Evolutionary conservation across 1,140 invertebrate genomes (phyloP), one percentile per base, ranked within the genome.

Genomic region (Megathymus violae): DNA sequence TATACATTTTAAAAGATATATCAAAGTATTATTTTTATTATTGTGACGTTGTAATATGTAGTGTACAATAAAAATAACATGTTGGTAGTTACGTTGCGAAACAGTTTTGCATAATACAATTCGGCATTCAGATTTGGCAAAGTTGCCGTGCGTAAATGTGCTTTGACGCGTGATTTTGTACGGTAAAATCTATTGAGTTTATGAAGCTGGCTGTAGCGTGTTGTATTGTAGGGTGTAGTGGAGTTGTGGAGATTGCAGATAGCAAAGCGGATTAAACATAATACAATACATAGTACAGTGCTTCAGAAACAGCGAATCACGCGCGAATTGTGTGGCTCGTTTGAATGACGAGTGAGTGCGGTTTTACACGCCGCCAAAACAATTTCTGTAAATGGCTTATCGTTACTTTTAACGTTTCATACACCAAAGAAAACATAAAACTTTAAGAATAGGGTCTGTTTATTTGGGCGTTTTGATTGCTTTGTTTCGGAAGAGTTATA

Each of bases 371-470:
- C 1, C 4, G 34, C 3, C 34, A 36, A 11, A 36, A 36, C 34
- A 31, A 59, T 16, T 25, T 59, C 17, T 44, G 43, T 10, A 3
- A 58, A 41, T 62, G 40, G 61, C 5, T 22, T 22, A 22, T 22
- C 19, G 5, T 22, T 22, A 22, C 5, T 22, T 22, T 2, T 22
- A 22, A 22, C 2, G 5, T 22, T 22, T 22, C 5, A 5, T 22
- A 22, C 19, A 22, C 5, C n/a, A n/a, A n/a, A n/a, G n/a, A n/a
- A n/a, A n/a, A n/a, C n/a, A n/a, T n/a, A n/a, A n/a, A n/a, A n/a
- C n/a, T n/a, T n/a, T n/a, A n/a, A n/a, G n/a, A n/a, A n/a, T n/a
- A n/a, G n/a, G n/a, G n/a, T n/a, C n/a, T n/a, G n/a, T n/a, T n/a
- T n/a, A n/a, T n/a, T n/a, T n/a, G n/a, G n/a, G n/a, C n/a, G n/a